These are phyloP conservation scores for Trichonephila inaurata DNA, from an alignment of 1,140 invertebrate genomes.

Conservation along the genomic window DNA sequence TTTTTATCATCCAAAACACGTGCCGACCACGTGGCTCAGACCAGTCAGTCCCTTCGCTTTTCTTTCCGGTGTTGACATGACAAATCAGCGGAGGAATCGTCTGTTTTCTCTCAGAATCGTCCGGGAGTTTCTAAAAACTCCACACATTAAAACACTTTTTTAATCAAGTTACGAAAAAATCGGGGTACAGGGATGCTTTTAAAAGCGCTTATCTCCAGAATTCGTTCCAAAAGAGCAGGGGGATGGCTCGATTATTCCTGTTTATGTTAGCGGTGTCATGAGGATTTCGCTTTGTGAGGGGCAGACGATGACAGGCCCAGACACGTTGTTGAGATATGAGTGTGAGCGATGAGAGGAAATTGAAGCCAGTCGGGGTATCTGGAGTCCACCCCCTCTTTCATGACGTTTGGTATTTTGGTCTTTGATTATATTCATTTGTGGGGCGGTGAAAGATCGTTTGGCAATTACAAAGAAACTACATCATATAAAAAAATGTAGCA, in stretches of 20 bases:
- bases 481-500: not conserved
- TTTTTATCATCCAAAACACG: slow-evolving; percentile 47
- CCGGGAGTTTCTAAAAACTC: not conserved
- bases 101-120: slow-evolving; percentile 58
- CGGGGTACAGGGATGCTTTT: not conserved
- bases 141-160: slow-evolving; percentile 5
- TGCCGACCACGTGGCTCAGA: slow-evolving; percentile 45
- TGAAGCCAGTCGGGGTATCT: not conserved
- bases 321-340: not conserved
- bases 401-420: not conserved
- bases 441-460: not conserved
- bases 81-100: slow-evolving; percentile 50
- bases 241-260: not conserved
- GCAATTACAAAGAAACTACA: not conserved
- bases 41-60: not conserved
- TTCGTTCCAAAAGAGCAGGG: not conserved
- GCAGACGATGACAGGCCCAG: not conserved
- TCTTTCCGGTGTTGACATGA: slow-evolving; percentile 65
- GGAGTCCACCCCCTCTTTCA: not conserved
- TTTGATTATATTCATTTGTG: not conserved
- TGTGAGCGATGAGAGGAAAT: not conserved
- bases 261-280: not conserved
- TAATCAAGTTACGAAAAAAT: not conserved
- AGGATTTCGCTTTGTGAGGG: not conserved
- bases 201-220: not conserved